Base-by-base conservation (phyloP, 2,888 invertebrate species). In the Chymomyza amoena region DNA sequence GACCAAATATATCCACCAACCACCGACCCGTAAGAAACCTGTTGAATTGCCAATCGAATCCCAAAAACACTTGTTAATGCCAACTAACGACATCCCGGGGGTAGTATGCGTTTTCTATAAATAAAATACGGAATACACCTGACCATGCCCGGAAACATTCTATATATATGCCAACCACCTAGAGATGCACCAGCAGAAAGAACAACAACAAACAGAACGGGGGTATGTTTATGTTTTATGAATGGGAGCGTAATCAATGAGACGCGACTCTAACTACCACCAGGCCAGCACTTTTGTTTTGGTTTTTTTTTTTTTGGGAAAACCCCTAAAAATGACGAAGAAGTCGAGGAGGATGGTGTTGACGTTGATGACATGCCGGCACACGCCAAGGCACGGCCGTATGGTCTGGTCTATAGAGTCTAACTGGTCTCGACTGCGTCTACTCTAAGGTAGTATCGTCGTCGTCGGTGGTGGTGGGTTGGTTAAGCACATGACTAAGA, bases 261-360 rank as follows among this genome's bases (percentile, higher is more conserved):
- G 60, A 60, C 61, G 18, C 39, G 61, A 67, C 75, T 78, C 84
- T 84, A 88, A 84, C 84, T 86, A 84, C 84, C 84, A 84, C 88
- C 86, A 77, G 61, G 18, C 69, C 68, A 68, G 66, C 65, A 73
- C 83, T 81, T 84, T 86, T 87, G 84, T 87, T 85, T 81, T 78
- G 83, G 69, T 84, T 83, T 77, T 63, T 54, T 45, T 10, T 72
- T 76, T 78, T 80, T 77, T 75, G 72, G 86, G 86, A 84, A 84
- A 84, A 83, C 86, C 88, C 87, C 84, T 86, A 84, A 88, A 88
- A 75, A 72, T 82, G 85, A 78, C 84, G 79, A 84, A 84, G 88
- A 88, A 84, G 76, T 16, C 56, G 83, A 75, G 83, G 81, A 84
- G 79, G 72, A 54, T 28, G 56, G 32, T 63, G 74, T 63, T 50